Base-by-base conservation (phyloP, 2,797 vertebrate genomes). In the Lycodopsis pacificus region DNA sequence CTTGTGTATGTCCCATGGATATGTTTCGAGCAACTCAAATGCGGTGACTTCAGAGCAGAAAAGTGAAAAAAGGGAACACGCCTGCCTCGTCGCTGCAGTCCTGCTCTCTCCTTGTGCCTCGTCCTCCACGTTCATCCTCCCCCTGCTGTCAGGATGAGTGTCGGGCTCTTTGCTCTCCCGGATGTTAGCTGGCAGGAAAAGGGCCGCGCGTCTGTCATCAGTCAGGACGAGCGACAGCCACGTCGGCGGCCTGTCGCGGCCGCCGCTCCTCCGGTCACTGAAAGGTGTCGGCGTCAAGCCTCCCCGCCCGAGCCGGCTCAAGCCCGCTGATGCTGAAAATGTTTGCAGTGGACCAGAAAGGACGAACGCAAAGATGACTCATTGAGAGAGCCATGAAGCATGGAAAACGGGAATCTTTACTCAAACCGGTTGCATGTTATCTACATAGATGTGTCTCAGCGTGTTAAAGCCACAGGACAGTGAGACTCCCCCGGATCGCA, bases 141-240 rank as follows among this genome's bases (percentile, higher is more conserved):
- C 59, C 56, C 36, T 22, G 66, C 81, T 88, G 86, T 88, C 89
- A 88, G 72, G 7, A 71, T 75, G 82, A 77, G 64, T 79, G 85
- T 86, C 64, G 69, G 72, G 15, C 77, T 83, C 88, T 79, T 80
- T 83, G 84, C 88, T 84, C 73, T 48, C 76, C 82, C 88, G 85
- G 85, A 92, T 92, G 88, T 88, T 87, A 22, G 73, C 86, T 88
- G 90, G 90, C 91, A 90, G 84, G 79, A 86, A 53, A 88, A 59
- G 81, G 48, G 85, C 81, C 36, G 73, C 68, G 13, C 66, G 88
- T 93, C 91, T 92, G 90, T 90, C 92, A 92, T 91, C 91, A 81
- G 85, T 93, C 92, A 91, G 86, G 77, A 70, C 81, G 66, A 87
- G 79, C 90, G 93, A 93, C 92, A 91, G 86, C 70, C 65, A 61